Evolutionary conservation across 2,888 invertebrate species (phyloP), one percentile per base, ranked within the genome.

Genomic region (Caenorhabditis imperialis): DNA sequence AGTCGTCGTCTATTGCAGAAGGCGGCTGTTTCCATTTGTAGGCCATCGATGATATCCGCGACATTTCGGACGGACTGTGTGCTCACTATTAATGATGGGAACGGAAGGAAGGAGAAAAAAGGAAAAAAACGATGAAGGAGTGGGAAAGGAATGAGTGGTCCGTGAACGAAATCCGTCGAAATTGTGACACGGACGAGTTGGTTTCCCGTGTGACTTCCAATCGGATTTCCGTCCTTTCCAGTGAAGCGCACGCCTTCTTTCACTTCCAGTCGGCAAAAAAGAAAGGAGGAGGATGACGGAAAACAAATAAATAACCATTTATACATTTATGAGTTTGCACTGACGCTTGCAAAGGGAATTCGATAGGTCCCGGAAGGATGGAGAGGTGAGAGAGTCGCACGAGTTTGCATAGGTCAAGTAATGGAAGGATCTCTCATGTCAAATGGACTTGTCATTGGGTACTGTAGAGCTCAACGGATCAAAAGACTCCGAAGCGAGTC

Each of bases 41-140:
- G 14, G 86, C 86, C 86, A 86, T 86, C 23, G 86, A 86, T 33
- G 86, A 86, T 63, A 86, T 86, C 45, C 86, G 81, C 54, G 86
- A 86, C 86, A 86, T 85, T 54, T 54, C 20, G 20, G 18, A 16
- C 23, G 30, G 16, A 37, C 27, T 50, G 20, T 50, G 30, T 2
- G 20, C 16, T 42, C 42, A 12, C 7, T 8, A 25, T 23, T 7
- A 10, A 8, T 10, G n/a, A 25, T 7, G 48, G 48, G 10, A 20
- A 23, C 7, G n/a, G n/a, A n/a, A 22, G 30, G 10, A 30, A 7
- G 10, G 10, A 30, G 30, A 30, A 30, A 30, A 7, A 30, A 30
- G 10, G 37, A 35, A 1, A 23, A 53, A 14, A 10, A 23, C 10
- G 18, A 53, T 18, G 14, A 7, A 22, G 23, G 38, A 38, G n/a